Percentiles rank a stretch among this genome's conserved stretches.
Evolutionary conservation across 37 sponge, comb jelly and placozoan species (phyloP).

Genomic region (Dysidea cf. avara): DNA sequence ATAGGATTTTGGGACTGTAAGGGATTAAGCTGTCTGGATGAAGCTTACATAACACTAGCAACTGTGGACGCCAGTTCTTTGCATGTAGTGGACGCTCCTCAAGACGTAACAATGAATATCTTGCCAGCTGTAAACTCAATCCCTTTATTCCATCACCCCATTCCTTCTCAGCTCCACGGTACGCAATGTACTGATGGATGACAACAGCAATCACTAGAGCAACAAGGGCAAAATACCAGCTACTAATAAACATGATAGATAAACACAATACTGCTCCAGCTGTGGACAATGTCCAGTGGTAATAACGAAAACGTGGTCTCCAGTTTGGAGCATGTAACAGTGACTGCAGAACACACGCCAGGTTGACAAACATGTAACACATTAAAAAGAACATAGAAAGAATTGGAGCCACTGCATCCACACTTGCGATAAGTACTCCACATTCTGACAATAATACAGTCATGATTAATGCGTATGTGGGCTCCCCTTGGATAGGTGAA

Average conservation of each 20-base stretch:
- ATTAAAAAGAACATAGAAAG: no score
- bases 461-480: slow-evolving; percentile 82
- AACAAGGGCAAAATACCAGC: slow-evolving; percentile 93
- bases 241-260: slow-evolving; percentile 89
- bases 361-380: no score
- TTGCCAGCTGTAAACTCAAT: slow-evolving; percentile 89
- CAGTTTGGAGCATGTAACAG: slow-evolving; percentile 95
- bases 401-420: no score
- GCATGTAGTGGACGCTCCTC: slow-evolving; percentile 85
- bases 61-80: slow-evolving; percentile 99
- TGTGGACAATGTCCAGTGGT: slow-evolving; percentile 89
- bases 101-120: slow-evolving; percentile 79
- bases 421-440: slow-evolving; percentile 91
- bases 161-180: slow-evolving; percentile 97
- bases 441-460: slow-evolving; percentile 81
- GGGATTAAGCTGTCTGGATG: slow-evolving; percentile 77
- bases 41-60: slow-evolving; percentile 78
- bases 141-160: slow-evolving; percentile 98
- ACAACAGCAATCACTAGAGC: slow-evolving; percentile 75
- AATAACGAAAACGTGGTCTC: slow-evolving; percentile 94
- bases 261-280: slow-evolving; percentile 86
- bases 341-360: slow-evolving; percentile 89
- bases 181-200: slow-evolving; percentile 98
- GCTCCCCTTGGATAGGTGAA: slow-evolving; percentile 82
- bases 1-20: slow-evolving; percentile 75